phyloP scores from a whole-genome alignment of 2,113 vertebrate species.

The Clupea harengus region DNA sequence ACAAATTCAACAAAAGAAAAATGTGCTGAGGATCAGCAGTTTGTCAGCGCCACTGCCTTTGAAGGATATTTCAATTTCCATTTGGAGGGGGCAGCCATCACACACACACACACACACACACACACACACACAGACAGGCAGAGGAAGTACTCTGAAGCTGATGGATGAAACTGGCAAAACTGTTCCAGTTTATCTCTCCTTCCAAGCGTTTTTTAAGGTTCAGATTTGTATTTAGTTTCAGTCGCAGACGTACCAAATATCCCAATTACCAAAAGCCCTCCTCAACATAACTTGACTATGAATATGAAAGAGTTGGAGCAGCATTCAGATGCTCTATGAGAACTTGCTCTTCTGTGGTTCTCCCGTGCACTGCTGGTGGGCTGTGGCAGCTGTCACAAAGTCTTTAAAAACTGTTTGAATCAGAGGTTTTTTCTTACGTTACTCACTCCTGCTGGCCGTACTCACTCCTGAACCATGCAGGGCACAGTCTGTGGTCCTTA shows the following conservation, averaged over 20 bases:
- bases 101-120: conserved; percentile 10
- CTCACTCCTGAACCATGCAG: neutral
- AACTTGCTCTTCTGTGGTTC: neutral
- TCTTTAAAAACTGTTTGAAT: neutral
- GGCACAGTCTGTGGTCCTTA: neutral
- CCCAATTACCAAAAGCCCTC: neutral
- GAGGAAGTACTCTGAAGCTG: neutral
- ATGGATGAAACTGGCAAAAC: neutral
- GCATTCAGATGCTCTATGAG: neutral
- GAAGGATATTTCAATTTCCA: conserved; percentile 38
- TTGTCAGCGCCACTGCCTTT: conserved; percentile 28
- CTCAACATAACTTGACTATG: neutral
- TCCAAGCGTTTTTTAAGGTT: neutral
- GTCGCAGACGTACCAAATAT: neutral
- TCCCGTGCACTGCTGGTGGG: neutral
- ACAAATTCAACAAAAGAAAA: conserved; percentile 28
- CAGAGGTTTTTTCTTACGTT: neutral
- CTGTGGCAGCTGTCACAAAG: neutral
- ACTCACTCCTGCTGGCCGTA: neutral
- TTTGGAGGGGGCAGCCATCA: conserved; percentile 23
- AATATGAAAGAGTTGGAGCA: no score
- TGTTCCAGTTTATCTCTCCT: neutral
- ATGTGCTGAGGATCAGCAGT: conserved; percentile 30
- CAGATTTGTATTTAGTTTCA: neutral
- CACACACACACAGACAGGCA: neutral